Evolutionary conservation across 2,113 vertebrate species (phyloP), one percentile per base, ranked within the genome.

Genomic region (Struthidea cinerea): DNA sequence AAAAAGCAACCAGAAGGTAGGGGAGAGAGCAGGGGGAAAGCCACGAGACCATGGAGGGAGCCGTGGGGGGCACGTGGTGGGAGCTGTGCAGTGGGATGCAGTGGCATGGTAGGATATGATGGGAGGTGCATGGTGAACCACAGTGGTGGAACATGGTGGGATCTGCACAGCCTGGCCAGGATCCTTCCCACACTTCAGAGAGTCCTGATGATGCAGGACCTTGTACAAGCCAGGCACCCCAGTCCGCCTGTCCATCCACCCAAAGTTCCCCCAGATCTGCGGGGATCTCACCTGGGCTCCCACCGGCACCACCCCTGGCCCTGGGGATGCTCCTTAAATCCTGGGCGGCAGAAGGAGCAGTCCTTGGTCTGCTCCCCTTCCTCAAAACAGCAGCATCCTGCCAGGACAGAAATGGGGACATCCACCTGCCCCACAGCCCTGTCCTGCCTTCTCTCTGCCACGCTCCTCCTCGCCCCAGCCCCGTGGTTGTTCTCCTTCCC

Each of bases 81-180:
- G n/a, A 74, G 22, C 49, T 28, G 82, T 4, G 19, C 1, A 1
- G 5, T 16, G 57, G 41, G 59, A 22, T 23, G 41, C 30, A 22
- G 61, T 3, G 10, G 35, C 28, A 75, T 0, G 22, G 30, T 0
- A 16, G 46, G 30, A 35, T 1, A 21, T 6, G 22, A 5, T 26
- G 46, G 59, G 23, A n/a, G 8, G 3, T 15, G 17, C 13, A 5
- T 1, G 11, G 28, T 21, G 24, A 49, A 14, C 27, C 67, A 27
- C 57, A 22, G 30, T 1, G 28, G 13, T 55, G 42, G 32, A 26
- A 49, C 55, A 9, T 0, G 16, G 19, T n/a, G 28, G 39, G 26
- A 89, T 20, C 52, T 74, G 41, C 52, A 16, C 5, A 19, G 41
- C 35, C 56, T n/a, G 61, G 22, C 65, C 71, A 59, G 49, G 33